Conservation (phyloP, 1,140 invertebrate genomes). For the Zophobas morio region DNA sequence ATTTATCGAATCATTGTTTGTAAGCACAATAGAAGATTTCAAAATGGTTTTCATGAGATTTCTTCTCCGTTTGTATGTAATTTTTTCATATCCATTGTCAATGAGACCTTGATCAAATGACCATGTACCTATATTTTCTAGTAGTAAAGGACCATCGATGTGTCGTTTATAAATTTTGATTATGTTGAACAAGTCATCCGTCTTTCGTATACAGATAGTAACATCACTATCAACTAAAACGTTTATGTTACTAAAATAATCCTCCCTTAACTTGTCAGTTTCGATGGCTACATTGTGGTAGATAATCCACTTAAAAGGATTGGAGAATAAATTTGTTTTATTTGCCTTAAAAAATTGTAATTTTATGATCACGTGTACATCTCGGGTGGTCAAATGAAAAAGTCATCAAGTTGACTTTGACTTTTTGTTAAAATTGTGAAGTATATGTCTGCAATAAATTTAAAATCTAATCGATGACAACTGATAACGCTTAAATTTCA, state of each 20-base stretch:
- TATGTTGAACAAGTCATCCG: conserved; percentile 41
- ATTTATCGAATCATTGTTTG: conserved; percentile 73
- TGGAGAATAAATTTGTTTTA: conserved; percentile 14
- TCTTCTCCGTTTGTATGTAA: conserved; percentile 62
- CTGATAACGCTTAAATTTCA: too few relatives aligned
- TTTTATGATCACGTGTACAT: not conserved
- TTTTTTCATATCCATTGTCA: conserved; percentile 46
- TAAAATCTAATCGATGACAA: too few relatives aligned
- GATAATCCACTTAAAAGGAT: conserved; percentile 43
- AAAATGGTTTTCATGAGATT: conserved; percentile 67
- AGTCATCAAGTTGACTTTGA: too few relatives aligned
- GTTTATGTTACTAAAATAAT: conserved; percentile 50
- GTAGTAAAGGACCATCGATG: conserved; percentile 38
- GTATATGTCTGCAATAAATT: too few relatives aligned
- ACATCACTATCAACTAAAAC: conserved; percentile 64
- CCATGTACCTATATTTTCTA: conserved; percentile 59
- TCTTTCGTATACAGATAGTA: conserved; percentile 50
- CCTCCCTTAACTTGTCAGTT: not conserved
- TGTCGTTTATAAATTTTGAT: conserved; percentile 61
- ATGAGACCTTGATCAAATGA: conserved; percentile 21
- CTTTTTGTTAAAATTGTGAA: too few relatives aligned
- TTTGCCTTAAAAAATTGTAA: conserved; percentile 45
- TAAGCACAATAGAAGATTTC: conserved; percentile 71
- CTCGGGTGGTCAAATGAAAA: too few relatives aligned
- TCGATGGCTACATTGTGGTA: not conserved